Base-by-base conservation (phyloP, 2,113 vertebrate genomes). In the Cyprichromis sp. region DNA sequence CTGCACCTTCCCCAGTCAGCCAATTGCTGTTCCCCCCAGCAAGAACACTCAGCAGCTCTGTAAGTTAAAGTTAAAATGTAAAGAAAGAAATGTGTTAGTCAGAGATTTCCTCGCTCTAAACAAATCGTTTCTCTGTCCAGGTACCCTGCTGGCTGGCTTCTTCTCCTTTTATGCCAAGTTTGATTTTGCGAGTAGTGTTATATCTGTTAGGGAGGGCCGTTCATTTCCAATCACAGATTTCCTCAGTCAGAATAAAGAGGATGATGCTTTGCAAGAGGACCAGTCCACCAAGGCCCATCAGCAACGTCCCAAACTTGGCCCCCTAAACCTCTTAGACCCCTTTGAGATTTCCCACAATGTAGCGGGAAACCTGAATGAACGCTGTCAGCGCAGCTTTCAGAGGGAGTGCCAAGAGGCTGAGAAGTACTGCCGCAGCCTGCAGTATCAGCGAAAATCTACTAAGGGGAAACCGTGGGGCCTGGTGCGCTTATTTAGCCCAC, bases 311-410 rank as follows among this genome's bases (percentile, higher is more conserved):
- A 96, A 88, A 92, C 68, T 97, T 8, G 97, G 97, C 3, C 95
- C 97, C n/a, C 59, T 99, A 54, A 99, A 97, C 82, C 93, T 99
- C 24, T 95, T 98, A 89, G 98, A 99, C 86, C 98, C 98, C 1
- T 99, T 99, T 24, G 98, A 99, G 87, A 94, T 97, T 24, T 96
- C 95, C 87, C 98, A 99, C 95, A 99, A 99, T 1, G 97, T 99
- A 11, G 97, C 98, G 0, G 97, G 97, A 42, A 99, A 98, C 14
- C 93, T 99, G 82, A 98, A 96, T 1, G 95, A 97, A 24, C 97
- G 97, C 10, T 95, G 96, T 0, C 97, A 96, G 0, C 94, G 91
- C 40, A 95, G 90, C 13, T 97, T 99, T 3, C 94, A 93, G 87
- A 93, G 73, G 40, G 97, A 97, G 85, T 98, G 97, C 80, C 95